phyloP scores from a whole-genome alignment of 2,113 vertebrate species.

The Phainopepla nitens region DNA sequence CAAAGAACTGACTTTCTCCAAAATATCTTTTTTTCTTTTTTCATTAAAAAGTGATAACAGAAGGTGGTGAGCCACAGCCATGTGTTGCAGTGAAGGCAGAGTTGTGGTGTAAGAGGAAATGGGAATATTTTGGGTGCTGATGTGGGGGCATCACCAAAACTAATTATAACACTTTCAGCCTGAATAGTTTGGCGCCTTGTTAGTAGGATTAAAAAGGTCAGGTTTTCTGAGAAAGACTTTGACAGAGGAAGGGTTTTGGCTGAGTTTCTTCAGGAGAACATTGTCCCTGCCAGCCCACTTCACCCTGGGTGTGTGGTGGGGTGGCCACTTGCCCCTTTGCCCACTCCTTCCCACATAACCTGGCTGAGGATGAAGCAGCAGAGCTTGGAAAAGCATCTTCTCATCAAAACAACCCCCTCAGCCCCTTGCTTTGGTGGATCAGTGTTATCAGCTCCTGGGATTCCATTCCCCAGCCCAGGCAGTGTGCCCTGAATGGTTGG shows the following conservation, averaged over 20 bases:
- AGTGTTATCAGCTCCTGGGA: neutral
- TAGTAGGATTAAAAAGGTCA: neutral
- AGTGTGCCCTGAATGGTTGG: rapidly evolving
- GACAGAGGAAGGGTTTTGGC: neutral
- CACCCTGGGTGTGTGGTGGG: rapidly evolving
- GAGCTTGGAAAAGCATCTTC: neutral
- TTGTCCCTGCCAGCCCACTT: neutral
- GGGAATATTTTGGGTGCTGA: neutral
- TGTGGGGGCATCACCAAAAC: neutral
- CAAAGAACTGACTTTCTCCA: neutral
- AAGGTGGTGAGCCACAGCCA: neutral
- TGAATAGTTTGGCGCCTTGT: neutral
- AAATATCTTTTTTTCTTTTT: neutral
- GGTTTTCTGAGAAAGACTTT: neutral
- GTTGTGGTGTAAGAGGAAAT: neutral
- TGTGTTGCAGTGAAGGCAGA: neutral
- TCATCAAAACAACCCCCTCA: neutral
- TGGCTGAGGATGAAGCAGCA: neutral
- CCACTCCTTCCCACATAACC: neutral
- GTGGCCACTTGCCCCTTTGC: neutral
- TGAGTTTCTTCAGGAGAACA: neutral
- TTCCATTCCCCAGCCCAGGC: neutral
- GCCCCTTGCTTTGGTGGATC: neutral
- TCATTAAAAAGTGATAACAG: neutral
- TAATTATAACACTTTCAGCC: neutral